Percentiles rank a stretch among this genome's conserved stretches.
phyloP scores from a whole-genome alignment of 2,113 vertebrate genomes.

The Spheniscus mendiculus region DNA sequence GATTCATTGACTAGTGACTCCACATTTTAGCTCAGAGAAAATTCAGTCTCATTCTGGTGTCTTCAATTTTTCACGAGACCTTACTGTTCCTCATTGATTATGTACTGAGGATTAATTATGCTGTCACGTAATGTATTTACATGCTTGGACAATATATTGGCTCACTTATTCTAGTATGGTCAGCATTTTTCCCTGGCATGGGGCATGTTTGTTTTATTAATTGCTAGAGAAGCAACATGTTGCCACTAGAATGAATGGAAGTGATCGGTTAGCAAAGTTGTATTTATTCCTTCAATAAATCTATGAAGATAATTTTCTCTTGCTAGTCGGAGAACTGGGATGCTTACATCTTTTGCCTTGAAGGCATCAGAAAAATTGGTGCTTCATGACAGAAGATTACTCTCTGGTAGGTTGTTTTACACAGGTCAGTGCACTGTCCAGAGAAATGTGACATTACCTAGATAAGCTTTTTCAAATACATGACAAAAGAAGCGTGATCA shows the following conservation, averaged over 20 bases:
- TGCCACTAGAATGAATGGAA: neutral
- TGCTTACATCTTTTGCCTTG: neutral
- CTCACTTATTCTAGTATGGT: slow-evolving; percentile 39
- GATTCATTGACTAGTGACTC: slow-evolving; percentile 61
- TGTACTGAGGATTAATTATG: slow-evolving; percentile 75
- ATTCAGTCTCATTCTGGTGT: slow-evolving; percentile 37
- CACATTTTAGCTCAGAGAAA: slow-evolving; percentile 57
- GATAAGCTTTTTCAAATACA: neutral
- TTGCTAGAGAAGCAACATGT: neutral
- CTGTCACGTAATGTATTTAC: slow-evolving; percentile 70
- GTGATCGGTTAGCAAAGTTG: neutral
- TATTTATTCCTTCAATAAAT: slow-evolving; percentile 9
- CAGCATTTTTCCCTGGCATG: neutral
- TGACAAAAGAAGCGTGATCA: neutral
- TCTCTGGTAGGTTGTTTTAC: neutral
- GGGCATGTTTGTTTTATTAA: slow-evolving; percentile 18
- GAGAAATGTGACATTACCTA: neutral
- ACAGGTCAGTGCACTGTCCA: neutral
- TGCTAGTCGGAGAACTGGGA: neutral
- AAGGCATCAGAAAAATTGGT: neutral
- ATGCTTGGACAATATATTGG: slow-evolving; percentile 45
- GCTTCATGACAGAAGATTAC: neutral
- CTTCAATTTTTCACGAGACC: slow-evolving; percentile 61
- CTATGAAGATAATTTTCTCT: neutral
- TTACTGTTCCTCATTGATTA: slow-evolving; percentile 69